A percentile compares a stretch with the other conserved stretches of the same genome.
Evolutionary conservation across 2,113 vertebrate genomes (phyloP).

Genomic region (Oophaga pumilio): DNA sequence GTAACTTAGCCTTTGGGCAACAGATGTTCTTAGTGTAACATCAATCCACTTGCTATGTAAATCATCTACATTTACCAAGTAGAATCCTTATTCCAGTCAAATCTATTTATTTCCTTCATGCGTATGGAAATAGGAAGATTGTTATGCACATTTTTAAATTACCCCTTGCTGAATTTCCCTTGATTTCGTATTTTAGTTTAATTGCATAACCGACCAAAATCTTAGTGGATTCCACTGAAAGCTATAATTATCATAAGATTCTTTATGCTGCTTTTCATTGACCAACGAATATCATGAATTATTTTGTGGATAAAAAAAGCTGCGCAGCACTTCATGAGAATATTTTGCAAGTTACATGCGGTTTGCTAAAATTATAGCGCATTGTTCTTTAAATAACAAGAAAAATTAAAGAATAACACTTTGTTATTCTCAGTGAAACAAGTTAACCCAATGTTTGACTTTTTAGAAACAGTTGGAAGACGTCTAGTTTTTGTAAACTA

Average conservation of each 20-base stretch:
- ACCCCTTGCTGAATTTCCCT: slow-evolving; percentile 57
- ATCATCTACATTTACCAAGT: slow-evolving; percentile 48
- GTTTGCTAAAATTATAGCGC: slow-evolving; percentile 39
- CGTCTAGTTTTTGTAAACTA: not conserved
- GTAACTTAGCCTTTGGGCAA: slow-evolving; percentile 33
- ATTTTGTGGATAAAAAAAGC: slow-evolving; percentile 49
- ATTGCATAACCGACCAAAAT: slow-evolving; percentile 49
- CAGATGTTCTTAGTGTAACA: slow-evolving; percentile 39
- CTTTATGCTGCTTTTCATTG: slow-evolving; percentile 48
- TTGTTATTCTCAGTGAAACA: not conserved
- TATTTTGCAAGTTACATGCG: slow-evolving; percentile 27
- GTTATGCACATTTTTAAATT: slow-evolving; percentile 56
- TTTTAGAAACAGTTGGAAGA: too few species aligned
- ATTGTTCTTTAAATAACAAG: slow-evolving; percentile 36
- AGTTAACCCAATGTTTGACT: slow-evolving; percentile 34
- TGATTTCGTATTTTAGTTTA: slow-evolving; percentile 56
- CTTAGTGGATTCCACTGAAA: slow-evolving; percentile 30
- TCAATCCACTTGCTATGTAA: slow-evolving; percentile 35
- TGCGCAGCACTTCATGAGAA: slow-evolving; percentile 41
- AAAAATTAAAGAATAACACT: slow-evolving; percentile 23
- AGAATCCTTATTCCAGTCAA: slow-evolving; percentile 48
- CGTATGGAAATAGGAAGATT: slow-evolving; percentile 58
- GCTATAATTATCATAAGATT: slow-evolving; percentile 54
- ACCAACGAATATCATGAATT: slow-evolving; percentile 45
- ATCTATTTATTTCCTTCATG: slow-evolving; percentile 57